These are phyloP conservation scores for Phyllostomus discolor DNA, from an alignment of 2,113 vertebrate genomes.

Conservation along the genomic window DNA sequence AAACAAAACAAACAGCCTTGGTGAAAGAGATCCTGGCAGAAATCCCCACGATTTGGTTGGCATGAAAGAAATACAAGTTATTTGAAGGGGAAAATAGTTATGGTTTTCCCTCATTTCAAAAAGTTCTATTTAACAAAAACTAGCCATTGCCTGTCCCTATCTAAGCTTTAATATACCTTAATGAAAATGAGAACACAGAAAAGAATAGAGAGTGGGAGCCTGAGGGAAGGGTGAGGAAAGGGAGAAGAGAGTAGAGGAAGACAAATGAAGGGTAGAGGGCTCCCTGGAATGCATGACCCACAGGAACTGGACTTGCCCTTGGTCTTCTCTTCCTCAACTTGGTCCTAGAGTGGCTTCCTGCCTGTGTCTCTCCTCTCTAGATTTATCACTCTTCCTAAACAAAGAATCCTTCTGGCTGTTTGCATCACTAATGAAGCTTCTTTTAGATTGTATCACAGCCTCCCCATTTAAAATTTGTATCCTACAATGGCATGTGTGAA, in stretches of 20 bases:
- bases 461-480: neutral
- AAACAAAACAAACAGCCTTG: constrained; percentile 40
- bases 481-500: neutral
- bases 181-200: neutral
- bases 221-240: neutral
- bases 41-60: constrained; percentile 46
- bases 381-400: neutral
- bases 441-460: neutral
- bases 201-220: neutral
- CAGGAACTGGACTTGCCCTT: neutral
- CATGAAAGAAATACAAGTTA: constrained; percentile 31
- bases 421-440: neutral
- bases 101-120: constrained; percentile 60
- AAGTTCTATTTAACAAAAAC: constrained; percentile 29
- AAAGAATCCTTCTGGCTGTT: neutral
- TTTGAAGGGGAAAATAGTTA: constrained; percentile 26
- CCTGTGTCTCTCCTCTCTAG: neutral
- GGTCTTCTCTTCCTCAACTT: neutral
- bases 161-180: neutral
- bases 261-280: neutral
- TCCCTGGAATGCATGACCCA: neutral
- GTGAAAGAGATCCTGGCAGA: constrained; percentile 38
- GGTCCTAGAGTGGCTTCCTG: neutral
- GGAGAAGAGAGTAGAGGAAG: neutral
- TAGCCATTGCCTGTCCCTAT: neutral